A percentile compares a stretch with the other conserved stretches of the same genome.
Evolutionary conservation across 1,140 invertebrate genomes (phyloP).

Genomic region (Schmidtea mediterranea): DNA sequence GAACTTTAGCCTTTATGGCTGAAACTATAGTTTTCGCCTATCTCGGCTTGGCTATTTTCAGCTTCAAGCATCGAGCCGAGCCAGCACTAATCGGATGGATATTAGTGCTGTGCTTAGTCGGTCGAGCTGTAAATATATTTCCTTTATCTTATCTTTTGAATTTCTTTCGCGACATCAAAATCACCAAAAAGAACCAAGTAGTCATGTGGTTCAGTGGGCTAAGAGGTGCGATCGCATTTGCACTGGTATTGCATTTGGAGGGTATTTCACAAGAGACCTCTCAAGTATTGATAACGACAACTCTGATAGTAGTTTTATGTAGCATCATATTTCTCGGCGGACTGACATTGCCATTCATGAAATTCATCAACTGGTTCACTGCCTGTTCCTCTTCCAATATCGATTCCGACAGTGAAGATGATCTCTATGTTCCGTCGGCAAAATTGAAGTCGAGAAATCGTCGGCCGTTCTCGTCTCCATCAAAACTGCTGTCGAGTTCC

Average conservation of each 20-base stretch:
- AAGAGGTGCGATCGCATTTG: constrained; percentile 85
- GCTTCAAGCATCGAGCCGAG: constrained; percentile 45
- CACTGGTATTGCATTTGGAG: constrained; percentile 51
- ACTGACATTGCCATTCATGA: neutral
- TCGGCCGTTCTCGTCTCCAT: too few species aligned
- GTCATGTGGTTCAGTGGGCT: constrained; percentile 98
- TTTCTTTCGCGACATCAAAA: constrained; percentile 80
- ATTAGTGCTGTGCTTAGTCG: constrained; percentile 58
- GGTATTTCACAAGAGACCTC: neutral
- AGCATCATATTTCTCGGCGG: constrained; percentile 3
- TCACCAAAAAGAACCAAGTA: constrained; percentile 90
- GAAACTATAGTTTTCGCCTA: constrained; percentile 99
- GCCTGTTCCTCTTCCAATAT: neutral
- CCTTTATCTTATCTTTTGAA: constrained; percentile 72
- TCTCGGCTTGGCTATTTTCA: constrained; percentile 80
- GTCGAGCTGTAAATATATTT: constrained; percentile 81
- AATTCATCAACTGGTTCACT: neutral
- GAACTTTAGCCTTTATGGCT: constrained; percentile 81
- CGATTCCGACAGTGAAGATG: too few species aligned
- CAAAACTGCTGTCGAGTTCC: too few species aligned
- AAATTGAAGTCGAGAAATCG: too few species aligned
- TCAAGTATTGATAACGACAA: constrained; percentile 1
- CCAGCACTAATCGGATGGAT: constrained; percentile 68
- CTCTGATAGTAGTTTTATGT: constrained; percentile 1
- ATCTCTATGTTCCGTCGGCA: too few species aligned